These are phyloP conservation scores for Lepidotrigona ventralis DNA, from an alignment of 1,140 invertebrate species.

Conservation along the genomic window DNA sequence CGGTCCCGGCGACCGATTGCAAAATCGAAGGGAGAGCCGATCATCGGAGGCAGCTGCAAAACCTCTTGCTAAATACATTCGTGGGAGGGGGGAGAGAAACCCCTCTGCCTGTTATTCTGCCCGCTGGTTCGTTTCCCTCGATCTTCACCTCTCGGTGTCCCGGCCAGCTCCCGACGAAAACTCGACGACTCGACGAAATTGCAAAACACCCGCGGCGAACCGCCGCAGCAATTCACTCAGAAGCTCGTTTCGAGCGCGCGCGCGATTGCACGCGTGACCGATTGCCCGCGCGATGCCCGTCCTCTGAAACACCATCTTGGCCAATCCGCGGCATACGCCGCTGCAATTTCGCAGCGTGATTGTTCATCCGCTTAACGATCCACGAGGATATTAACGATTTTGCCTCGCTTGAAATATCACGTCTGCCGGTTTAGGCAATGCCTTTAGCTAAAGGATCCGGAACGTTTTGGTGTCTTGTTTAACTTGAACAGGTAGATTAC, in stretches of 20 bases:
- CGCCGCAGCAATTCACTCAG: neutral
- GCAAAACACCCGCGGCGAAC: slow-evolving; percentile 37
- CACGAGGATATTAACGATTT: neutral
- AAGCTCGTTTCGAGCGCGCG: neutral
- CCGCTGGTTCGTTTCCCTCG: neutral
- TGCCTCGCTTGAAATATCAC: neutral
- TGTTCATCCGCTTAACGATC: slow-evolving; percentile 1
- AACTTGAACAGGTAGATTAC: neutral
- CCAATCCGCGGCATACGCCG: slow-evolving; percentile 17
- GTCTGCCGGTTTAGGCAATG: neutral
- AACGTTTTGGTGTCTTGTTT: neutral
- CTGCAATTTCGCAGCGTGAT: neutral
- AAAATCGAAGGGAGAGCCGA: slow-evolving; percentile 37
- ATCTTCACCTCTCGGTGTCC: neutral
- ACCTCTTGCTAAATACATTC: slow-evolving; percentile 22
- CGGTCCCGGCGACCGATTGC: slow-evolving; percentile 4
- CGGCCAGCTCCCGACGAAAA: slow-evolving; percentile 14
- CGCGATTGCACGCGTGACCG: slow-evolving; percentile 22
- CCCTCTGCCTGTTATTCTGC: neutral
- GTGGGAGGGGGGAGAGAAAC: too few species aligned
- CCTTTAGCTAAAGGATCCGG: neutral
- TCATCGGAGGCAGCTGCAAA: slow-evolving; percentile 5
- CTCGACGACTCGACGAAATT: slow-evolving; percentile 37
- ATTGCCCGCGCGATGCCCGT: slow-evolving; percentile 1
- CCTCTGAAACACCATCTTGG: slow-evolving; percentile 24